A percentile compares a stretch with the other conserved stretches of the same genome.
These are phyloP conservation scores for Sturnira hondurensis DNA, from an alignment of 2,113 vertebrate genomes.

Conservation along the genomic window DNA sequence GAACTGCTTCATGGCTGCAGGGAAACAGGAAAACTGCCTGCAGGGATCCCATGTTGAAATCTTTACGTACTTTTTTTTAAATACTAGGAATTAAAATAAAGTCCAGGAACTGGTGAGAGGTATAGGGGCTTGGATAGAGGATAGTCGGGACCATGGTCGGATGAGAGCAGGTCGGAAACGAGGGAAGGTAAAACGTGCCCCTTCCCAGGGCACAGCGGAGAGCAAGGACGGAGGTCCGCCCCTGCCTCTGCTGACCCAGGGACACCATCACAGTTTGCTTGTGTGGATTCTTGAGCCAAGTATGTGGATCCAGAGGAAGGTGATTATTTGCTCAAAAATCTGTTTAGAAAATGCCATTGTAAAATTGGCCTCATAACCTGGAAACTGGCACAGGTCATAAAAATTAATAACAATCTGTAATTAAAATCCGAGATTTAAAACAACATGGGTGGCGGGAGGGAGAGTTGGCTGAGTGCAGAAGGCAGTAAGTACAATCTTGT, in stretches of 20 bases:
- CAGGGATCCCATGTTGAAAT: not conserved
- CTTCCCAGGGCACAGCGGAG: fast-evolving
- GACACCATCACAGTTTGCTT: not conserved
- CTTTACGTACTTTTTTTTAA: not conserved
- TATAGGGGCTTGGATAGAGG: not conserved
- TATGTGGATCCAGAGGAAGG: not conserved
- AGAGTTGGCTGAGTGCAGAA: not conserved
- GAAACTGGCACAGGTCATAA: not conserved
- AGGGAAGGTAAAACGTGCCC: not conserved
- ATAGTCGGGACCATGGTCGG: not conserved
- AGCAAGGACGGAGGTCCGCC: not conserved
- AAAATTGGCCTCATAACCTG: not conserved
- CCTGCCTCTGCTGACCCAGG: not conserved
- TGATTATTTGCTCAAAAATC: not conserved
- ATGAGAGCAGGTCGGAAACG: not conserved
- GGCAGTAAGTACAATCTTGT: not conserved
- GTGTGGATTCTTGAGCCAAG: not conserved
- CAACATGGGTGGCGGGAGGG: not conserved
- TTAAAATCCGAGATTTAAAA: constrained; percentile 13
- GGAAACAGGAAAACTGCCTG: not conserved
- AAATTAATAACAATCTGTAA: not conserved
- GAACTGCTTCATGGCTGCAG: not conserved
- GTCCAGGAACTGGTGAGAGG: not conserved
- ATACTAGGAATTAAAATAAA: not conserved
- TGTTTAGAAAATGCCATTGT: not conserved